Evolutionary conservation across 1,140 invertebrate genomes (phyloP).

Genomic region (Capitella teleta): DNA sequence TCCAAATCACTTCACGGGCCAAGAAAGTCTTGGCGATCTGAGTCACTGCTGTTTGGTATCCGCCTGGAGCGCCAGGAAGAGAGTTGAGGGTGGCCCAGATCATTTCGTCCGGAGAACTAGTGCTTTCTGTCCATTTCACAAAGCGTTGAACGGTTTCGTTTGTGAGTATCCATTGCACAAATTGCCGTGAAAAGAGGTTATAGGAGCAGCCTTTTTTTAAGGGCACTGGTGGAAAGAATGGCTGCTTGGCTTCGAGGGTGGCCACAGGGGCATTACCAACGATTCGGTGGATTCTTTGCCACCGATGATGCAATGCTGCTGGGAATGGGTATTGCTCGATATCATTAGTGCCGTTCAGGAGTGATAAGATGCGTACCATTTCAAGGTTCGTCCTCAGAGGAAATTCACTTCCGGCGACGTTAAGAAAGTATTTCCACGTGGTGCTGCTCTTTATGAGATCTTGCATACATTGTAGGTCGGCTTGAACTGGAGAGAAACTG

Average conservation of each 20-base stretch:
- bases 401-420: constrained; percentile 12
- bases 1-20: constrained; percentile 4
- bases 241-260: neutral
- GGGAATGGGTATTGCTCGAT: constrained; percentile 8
- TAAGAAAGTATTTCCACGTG: constrained; percentile 14
- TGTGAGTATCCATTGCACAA: constrained; percentile 19
- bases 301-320: neutral
- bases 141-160: constrained; percentile 17
- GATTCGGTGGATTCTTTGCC: neutral
- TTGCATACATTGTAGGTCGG: constrained; percentile 26
- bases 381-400: constrained; percentile 11
- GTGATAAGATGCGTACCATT: constrained; percentile 6
- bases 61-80: constrained; percentile 5
- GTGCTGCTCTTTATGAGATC: constrained; percentile 14
- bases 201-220: constrained; percentile 27
- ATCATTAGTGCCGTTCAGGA: constrained; percentile 8
- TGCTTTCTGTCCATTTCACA: constrained; percentile 20
- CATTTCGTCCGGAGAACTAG: constrained; percentile 25
- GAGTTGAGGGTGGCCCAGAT: constrained; percentile 18
- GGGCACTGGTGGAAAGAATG: constrained; percentile 13
- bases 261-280: neutral
- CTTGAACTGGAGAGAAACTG: constrained; percentile 14
- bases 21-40: constrained; percentile 4
- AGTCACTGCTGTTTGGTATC: neutral
- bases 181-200: constrained; percentile 20